phyloP scores from a whole-genome alignment of 2,797 vertebrate species.

The Jordanella pulchra region DNA sequence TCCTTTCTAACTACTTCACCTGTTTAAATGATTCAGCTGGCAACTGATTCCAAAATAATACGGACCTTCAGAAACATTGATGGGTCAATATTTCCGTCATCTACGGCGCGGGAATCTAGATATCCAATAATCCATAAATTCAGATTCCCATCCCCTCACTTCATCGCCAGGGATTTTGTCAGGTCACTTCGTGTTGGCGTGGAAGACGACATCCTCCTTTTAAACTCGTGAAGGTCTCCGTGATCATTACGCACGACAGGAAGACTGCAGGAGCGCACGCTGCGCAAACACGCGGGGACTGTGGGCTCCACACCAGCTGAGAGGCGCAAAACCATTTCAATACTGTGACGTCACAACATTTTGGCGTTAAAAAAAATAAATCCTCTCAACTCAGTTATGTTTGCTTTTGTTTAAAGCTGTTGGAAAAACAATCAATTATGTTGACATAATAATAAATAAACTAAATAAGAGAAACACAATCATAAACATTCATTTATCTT shows the following conservation, averaged over 20 bases:
- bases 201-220: slow-evolving; percentile 13
- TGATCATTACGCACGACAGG: slow-evolving; percentile 32
- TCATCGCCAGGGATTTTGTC: neutral
- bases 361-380: slow-evolving; percentile 18
- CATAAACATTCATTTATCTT: slow-evolving; percentile 5
- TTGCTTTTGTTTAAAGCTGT: neutral
- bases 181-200: slow-evolving; percentile 14
- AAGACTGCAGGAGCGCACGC: slow-evolving; percentile 30
- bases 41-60: slow-evolving; percentile 2
- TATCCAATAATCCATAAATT: slow-evolving; percentile 1
- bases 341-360: slow-evolving; percentile 84
- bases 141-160: slow-evolving; percentile 3
- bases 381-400: neutral
- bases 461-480: slow-evolving; percentile 17
- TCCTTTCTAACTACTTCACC: slow-evolving; percentile 33
- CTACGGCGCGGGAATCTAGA: neutral
- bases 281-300: slow-evolving; percentile 55
- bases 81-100: slow-evolving; percentile 31
- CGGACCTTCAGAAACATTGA: slow-evolving; percentile 21
- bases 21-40: slow-evolving; percentile 1
- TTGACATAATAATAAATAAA: slow-evolving; percentile 1
- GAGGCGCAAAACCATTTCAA: slow-evolving; percentile 74
- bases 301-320: slow-evolving; percentile 47
- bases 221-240: slow-evolving; percentile 37
- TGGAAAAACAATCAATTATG: slow-evolving; percentile 1